Conservation (phyloP, 2,113 vertebrate genomes). For the Forbesichthys agassizii region DNA sequence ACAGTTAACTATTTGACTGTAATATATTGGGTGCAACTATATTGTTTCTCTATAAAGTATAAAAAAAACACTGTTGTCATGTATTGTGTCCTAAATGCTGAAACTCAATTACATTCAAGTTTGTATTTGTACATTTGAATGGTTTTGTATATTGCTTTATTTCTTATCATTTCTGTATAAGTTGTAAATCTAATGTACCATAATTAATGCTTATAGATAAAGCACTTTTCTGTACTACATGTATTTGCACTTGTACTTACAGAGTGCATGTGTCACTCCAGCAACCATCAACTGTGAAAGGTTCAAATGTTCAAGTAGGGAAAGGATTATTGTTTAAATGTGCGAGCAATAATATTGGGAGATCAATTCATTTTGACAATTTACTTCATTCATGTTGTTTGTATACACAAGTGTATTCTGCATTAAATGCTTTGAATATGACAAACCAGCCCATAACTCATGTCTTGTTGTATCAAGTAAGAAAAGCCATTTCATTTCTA, state of each 20-base stretch:
- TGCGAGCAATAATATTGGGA: not conserved
- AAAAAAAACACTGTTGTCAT: constrained; percentile 31
- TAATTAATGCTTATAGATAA: constrained; percentile 52
- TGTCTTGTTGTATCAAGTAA: constrained; percentile 1
- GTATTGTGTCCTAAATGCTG: constrained; percentile 41
- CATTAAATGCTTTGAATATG: not conserved
- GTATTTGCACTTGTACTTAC: constrained; percentile 54
- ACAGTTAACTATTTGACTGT: constrained; percentile 56
- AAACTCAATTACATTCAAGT: constrained; percentile 47
- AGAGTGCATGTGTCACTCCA: constrained; percentile 42
- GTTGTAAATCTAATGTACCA: constrained; percentile 60
- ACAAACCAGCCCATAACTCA: not conserved
- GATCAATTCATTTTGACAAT: not conserved
- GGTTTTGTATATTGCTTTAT: constrained; percentile 57
- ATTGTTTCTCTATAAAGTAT: constrained; percentile 18
- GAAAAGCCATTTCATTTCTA: not conserved
- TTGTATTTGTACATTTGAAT: constrained; percentile 40
- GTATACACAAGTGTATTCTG: too few relatives aligned
- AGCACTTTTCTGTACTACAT: constrained; percentile 59
- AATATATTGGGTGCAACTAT: constrained; percentile 33
- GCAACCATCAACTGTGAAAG: constrained; percentile 55
- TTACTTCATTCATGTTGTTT: too few relatives aligned
- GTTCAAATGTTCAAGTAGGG: not conserved
- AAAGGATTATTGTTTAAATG: constrained; percentile 13
- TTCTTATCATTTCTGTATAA: constrained; percentile 56